Evolutionary conservation across 2,888 invertebrate genomes (phyloP).

Genomic region (Plebejus melissa): DNA sequence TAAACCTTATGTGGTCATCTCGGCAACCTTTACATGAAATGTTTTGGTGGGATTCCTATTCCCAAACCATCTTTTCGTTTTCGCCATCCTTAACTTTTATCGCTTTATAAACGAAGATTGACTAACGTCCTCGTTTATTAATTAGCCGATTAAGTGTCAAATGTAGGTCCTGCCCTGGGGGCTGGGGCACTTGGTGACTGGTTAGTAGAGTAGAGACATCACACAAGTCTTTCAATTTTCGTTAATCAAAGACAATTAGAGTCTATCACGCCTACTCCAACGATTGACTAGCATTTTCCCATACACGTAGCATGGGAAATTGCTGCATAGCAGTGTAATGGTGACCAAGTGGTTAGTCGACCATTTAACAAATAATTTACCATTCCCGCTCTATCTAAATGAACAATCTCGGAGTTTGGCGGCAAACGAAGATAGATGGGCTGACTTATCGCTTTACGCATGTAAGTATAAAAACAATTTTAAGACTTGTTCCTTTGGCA

Average conservation of each 20-base stretch:
- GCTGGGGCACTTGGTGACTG: too few species aligned
- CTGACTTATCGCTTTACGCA: constrained; percentile 24
- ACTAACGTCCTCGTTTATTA: too few species aligned
- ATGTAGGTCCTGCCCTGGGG: too few species aligned
- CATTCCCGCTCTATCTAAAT: constrained; percentile 26
- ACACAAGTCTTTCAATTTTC: background rate
- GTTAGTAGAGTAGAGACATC: too few species aligned
- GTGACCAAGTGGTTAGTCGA: background rate
- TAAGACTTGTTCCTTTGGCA: background rate
- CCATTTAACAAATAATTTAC: constrained; percentile 1
- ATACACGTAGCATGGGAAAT: background rate
- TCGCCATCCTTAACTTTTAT: too few species aligned
- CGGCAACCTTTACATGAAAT: too few species aligned
- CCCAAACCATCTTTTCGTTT: too few species aligned
- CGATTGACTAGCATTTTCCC: background rate
- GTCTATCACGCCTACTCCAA: background rate
- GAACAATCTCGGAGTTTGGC: constrained; percentile 27
- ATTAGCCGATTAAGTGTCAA: too few species aligned
- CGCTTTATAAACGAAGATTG: too few species aligned
- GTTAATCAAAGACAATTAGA: background rate
- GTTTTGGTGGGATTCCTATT: too few species aligned
- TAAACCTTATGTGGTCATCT: too few species aligned
- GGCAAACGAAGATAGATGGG: constrained; percentile 27
- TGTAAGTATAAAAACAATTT: background rate
- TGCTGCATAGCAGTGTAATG: background rate